Evolutionary conservation across 2,888 invertebrate species (phyloP).

Genomic region (Hesperia comma): DNA sequence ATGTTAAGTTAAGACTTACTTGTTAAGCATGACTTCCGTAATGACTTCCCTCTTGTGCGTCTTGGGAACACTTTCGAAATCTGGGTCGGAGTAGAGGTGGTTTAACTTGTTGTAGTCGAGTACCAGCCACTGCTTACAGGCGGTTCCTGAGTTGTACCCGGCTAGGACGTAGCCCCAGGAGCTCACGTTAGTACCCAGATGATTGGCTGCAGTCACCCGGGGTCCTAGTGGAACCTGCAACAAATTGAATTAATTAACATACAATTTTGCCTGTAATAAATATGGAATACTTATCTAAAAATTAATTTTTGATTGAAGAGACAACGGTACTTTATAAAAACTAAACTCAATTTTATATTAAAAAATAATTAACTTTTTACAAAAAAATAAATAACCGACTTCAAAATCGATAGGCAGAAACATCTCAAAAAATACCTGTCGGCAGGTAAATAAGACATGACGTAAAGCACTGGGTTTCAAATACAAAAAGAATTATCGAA

Average conservation of each 20-base stretch:
- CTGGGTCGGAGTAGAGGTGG: conserved; percentile 48
- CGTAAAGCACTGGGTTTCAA: too few species aligned
- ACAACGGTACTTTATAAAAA: too few species aligned
- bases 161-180: conserved; percentile 90
- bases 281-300: too few species aligned
- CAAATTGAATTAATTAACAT: background rate
- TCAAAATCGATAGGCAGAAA: too few species aligned
- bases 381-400: too few species aligned
- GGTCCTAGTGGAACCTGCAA: conserved; percentile 88
- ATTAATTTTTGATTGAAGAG: too few species aligned
- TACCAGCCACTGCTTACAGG: conserved; percentile 94
- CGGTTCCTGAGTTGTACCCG: conserved; percentile 90
- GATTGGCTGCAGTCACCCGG: conserved; percentile 92
- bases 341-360: too few species aligned
- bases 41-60: conserved; percentile 54
- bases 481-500: too few species aligned
- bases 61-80: conserved; percentile 39
- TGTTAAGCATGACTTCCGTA: conserved; percentile 63
- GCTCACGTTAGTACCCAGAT: conserved; percentile 87
- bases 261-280: too few species aligned
- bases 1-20: conserved; percentile 53
- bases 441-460: too few species aligned
- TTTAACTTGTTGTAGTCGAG: conserved; percentile 87
- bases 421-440: too few species aligned
- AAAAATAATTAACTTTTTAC: too few species aligned